Evolutionary conservation across 2,888 invertebrate genomes (phyloP).

Genomic region (Rotaria magnacalcarata): DNA sequence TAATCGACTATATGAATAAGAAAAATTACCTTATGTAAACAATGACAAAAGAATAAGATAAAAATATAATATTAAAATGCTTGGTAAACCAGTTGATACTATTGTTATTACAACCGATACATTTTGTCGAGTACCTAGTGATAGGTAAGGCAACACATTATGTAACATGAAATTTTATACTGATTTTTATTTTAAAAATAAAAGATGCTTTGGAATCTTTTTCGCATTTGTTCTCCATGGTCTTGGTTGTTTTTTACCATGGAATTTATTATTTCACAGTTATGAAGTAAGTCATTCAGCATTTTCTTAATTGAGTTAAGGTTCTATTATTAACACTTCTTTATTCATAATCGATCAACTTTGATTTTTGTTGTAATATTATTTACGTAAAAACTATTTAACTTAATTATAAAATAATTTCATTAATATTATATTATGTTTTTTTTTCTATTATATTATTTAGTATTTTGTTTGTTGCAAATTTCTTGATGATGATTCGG

Average conservation of each 20-base stretch:
- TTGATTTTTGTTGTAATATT: too few species aligned
- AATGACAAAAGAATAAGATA: not conserved
- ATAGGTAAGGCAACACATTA: not conserved
- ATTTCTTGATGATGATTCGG: conserved; percentile 28
- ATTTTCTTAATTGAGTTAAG: too few species aligned
- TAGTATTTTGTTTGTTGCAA: conserved; percentile 29
- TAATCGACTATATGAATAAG: not conserved
- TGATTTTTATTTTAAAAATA: not conserved
- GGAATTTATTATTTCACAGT: conserved; percentile 30
- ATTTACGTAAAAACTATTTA: too few species aligned
- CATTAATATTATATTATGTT: too few species aligned
- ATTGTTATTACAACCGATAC: conserved; percentile 5
- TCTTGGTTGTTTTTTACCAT: conserved; percentile 21
- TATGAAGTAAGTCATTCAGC: not conserved
- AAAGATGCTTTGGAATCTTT: not conserved
- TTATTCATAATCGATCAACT: too few species aligned
- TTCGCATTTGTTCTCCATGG: conserved; percentile 7
- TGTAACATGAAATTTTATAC: not conserved
- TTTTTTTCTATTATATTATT: too few species aligned
- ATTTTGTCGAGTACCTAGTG: not conserved
- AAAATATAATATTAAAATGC: not conserved
- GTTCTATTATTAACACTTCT: too few species aligned
- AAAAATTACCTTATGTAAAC: not conserved
- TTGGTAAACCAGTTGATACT: conserved; percentile 3
- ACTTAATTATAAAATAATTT: too few species aligned